phyloP scores from a whole-genome alignment of 1,140 invertebrate species.

The Chironomus striatipennis region DNA sequence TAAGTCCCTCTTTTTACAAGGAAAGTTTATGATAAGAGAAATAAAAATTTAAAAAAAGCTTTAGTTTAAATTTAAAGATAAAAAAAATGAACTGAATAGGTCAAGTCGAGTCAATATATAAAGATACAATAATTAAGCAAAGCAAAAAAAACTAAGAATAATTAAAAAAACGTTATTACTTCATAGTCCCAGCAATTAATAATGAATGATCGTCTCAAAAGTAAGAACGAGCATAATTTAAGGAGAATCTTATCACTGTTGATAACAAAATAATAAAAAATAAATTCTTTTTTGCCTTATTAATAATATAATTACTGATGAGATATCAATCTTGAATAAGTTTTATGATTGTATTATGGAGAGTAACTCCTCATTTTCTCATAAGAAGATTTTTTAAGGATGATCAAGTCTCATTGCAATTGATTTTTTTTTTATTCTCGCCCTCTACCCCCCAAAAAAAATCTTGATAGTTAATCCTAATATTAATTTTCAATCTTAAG shows the following conservation, averaged over 20 bases:
- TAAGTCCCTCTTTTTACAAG: slow-evolving; percentile 12
- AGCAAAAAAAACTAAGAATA: not conserved
- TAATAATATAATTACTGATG: slow-evolving; percentile 15
- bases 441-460: not conserved
- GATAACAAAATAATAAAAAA: not conserved
- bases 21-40: slow-evolving; percentile 8
- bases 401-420: not conserved
- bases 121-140: slow-evolving; percentile 14
- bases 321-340: slow-evolving; percentile 4
- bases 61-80: slow-evolving; percentile 1
- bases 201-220: not conserved
- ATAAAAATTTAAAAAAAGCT: not conserved
- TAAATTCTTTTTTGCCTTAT: slow-evolving; percentile 14
- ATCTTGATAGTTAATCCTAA: not conserved
- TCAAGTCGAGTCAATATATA: slow-evolving; percentile 12
- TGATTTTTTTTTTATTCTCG: not conserved
- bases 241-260: not conserved
- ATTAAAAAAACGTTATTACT: not conserved
- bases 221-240: slow-evolving; percentile 14
- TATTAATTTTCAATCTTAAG: not conserved
- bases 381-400: not conserved
- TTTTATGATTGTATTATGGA: slow-evolving; percentile 9
- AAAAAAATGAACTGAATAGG: slow-evolving; percentile 5
- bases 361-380: not conserved
- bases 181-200: not conserved